Conservation (phyloP, 2,797 vertebrate species). For the Cossypha caffra region DNA sequence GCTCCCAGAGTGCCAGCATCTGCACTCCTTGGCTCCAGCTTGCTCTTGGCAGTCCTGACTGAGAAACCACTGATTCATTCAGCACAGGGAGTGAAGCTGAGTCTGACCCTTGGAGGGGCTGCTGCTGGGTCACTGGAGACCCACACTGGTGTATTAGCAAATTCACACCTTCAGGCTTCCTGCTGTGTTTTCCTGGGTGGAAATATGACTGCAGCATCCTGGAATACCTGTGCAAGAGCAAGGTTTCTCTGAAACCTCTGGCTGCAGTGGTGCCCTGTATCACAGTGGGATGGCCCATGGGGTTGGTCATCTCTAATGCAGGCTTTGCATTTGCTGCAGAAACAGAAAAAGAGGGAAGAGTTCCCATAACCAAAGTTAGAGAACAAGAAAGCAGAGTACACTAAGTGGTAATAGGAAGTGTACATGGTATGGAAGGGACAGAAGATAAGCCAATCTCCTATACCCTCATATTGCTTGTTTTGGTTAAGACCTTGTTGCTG, state of each 20-base stretch:
- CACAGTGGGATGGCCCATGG: accelerated
- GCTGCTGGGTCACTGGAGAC: neutral
- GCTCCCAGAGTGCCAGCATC: constrained; percentile 46
- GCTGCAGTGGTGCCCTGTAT: neutral
- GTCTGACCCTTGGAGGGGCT: neutral
- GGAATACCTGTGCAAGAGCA: neutral
- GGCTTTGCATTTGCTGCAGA: neutral
- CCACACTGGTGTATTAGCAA: neutral
- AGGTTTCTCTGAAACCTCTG: neutral
- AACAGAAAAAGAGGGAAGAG: neutral
- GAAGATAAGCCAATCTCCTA: neutral
- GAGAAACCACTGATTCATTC: neutral
- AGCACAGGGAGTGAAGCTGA: neutral
- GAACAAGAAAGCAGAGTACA: neutral
- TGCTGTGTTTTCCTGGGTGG: neutral
- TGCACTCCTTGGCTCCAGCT: neutral
- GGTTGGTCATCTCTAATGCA: neutral
- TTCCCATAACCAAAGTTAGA: neutral
- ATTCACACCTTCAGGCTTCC: neutral
- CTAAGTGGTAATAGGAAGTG: neutral
- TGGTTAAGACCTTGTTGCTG: neutral
- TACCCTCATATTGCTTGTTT: neutral
- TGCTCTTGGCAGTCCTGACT: neutral
- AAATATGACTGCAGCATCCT: neutral
- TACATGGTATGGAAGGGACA: neutral